Evolutionary conservation across 2,113 vertebrate genomes (phyloP), one percentile per base, ranked within the genome.

Genomic region (Crotalus viridis): DNA sequence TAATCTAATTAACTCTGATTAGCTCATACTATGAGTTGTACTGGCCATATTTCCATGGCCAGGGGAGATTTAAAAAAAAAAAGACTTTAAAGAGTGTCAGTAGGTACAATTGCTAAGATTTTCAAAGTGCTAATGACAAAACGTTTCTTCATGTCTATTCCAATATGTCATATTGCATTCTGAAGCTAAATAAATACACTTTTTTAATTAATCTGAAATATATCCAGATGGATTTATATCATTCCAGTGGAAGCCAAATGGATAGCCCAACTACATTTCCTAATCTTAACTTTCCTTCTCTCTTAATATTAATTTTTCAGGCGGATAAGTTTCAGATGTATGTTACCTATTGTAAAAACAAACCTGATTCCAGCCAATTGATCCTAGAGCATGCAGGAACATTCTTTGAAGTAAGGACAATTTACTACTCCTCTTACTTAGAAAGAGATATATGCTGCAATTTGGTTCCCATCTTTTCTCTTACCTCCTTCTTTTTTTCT

Each of bases 311-410:
- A 97, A 89, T 97, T 96, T 97, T 97, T 95, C 97, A 99, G 99
- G 99, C 99, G 93, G 99, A 99, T 97, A 99, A 99, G 96, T 99
- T 99, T 97, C 99, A 99, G 96, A 99, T 99, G 97, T 99, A 99
- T 93, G 99, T 99, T 93, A 98, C 98, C 94, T 99, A 99, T 97
- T 99, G 99, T 97, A 99, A 99, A 98, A 99, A 99, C 97, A 99
- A 99, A 95, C 99, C 99, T 10, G 99, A 99, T 97, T 99, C 99
- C 96, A 99, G 96, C 96, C 99, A 99, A 97, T 98, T 99, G 89
- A 99, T 99, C 93, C 97, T 99, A 97, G 99, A 99, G 93, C 98
- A 99, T 0, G 99, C 98, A 48, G 98, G 99, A 89, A 98, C 97
- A 93, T 99, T 99, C 98, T 99, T 99, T 96, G 99, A 99, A 91